Percentiles rank a stretch among this genome's conserved stretches.
Evolutionary conservation across 2,888 invertebrate genomes (phyloP).

Genomic region (Rhogogaster chlorosoma): DNA sequence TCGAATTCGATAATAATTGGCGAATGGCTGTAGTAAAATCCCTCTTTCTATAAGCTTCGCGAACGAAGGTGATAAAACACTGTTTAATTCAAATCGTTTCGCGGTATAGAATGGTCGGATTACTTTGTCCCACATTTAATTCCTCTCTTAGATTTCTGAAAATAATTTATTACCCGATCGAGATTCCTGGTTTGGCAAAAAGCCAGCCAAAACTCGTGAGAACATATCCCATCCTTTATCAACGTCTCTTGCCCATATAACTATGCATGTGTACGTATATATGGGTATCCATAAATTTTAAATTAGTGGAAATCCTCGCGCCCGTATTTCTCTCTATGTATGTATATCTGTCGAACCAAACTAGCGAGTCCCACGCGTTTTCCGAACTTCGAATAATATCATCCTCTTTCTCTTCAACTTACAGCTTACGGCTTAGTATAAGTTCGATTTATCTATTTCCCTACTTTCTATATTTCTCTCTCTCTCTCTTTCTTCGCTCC

Average conservation of each 20-base stretch:
- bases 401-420: neutral
- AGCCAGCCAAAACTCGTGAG: conserved; percentile 59
- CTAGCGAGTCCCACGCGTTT: neutral
- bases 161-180: conserved; percentile 70
- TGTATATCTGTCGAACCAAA: neutral
- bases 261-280: neutral
- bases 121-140: conserved; percentile 25
- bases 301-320: conserved; percentile 57
- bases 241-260: conserved; percentile 31
- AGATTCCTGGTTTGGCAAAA: conserved; percentile 69
- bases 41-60: neutral
- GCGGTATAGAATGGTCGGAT: neutral
- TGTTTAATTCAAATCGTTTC: neutral
- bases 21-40: neutral
- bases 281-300: conserved; percentile 62
- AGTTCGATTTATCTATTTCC: neutral
- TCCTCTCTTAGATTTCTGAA: conserved; percentile 55
- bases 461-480: neutral
- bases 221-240: conserved; percentile 16
- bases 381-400: neutral
- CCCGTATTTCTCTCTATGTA: neutral
- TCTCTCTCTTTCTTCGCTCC: neutral
- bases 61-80: neutral
- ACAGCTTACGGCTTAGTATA: neutral
- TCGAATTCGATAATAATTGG: neutral